phyloP scores from a whole-genome alignment of 2,888 invertebrate genomes.

The Dorcus parallelipipedus region DNA sequence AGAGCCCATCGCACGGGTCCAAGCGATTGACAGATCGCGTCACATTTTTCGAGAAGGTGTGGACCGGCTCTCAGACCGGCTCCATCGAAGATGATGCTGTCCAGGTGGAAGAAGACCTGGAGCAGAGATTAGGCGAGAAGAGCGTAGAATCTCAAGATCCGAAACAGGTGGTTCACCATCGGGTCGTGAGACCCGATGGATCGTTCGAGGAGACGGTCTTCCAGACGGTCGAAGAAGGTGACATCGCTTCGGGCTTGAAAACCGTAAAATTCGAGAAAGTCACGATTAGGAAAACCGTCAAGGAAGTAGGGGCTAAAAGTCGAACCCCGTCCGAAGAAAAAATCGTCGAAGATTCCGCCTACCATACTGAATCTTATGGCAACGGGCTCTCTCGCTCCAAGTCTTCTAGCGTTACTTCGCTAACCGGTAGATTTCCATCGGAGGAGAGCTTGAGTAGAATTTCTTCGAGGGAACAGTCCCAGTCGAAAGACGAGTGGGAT shows the following conservation, averaged over 20 bases:
- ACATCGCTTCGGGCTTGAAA: slow-evolving; percentile 59
- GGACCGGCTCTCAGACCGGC: slow-evolving; percentile 53
- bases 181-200: slow-evolving; percentile 33
- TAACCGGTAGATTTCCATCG: slow-evolving; percentile 53
- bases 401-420: slow-evolving; percentile 53
- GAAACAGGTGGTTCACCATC: slow-evolving; percentile 42
- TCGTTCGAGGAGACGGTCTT: slow-evolving; percentile 53
- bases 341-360: slow-evolving; percentile 56
- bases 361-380: slow-evolving; percentile 53
- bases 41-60: slow-evolving; percentile 76
- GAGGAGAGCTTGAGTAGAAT: slow-evolving; percentile 53
- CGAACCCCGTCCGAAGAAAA: slow-evolving; percentile 57
- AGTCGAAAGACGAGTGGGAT: slow-evolving; percentile 45
- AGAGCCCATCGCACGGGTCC: slow-evolving; percentile 39
- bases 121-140: slow-evolving; percentile 6
- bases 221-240: slow-evolving; percentile 61
- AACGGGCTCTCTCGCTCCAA: slow-evolving; percentile 49
- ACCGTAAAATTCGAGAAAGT: slow-evolving; percentile 72
- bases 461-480: slow-evolving; percentile 38
- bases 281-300: slow-evolving; percentile 61
- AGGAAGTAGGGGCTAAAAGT: slow-evolving; percentile 51
- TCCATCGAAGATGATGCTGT: slow-evolving; percentile 29
- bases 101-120: slow-evolving; percentile 34
- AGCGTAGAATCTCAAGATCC: slow-evolving; percentile 29
- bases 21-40: slow-evolving; percentile 68